Conservation (phyloP, 2,797 vertebrate species). For the Malurus splendens region DNA sequence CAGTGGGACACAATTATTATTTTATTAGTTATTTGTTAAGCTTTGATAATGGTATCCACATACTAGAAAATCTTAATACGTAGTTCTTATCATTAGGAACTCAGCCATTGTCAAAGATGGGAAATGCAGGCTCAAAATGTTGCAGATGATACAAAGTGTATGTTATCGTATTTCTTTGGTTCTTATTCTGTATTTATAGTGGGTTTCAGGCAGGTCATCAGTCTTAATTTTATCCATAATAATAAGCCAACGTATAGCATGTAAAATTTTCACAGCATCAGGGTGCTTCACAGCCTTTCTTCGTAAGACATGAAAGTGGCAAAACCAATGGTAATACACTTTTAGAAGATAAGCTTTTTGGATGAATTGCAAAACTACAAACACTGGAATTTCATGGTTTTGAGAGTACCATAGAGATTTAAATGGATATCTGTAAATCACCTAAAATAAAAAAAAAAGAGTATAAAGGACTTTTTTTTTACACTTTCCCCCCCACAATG, state of each 20-base stretch:
- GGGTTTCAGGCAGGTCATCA: neutral
- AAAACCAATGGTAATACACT: neutral
- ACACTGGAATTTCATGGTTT: neutral
- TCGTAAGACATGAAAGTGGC: neutral
- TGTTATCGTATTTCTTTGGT: neutral
- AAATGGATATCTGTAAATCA: neutral
- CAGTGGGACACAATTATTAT: neutral
- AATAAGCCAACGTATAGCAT: neutral
- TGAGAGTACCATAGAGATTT: neutral
- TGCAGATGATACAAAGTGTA: neutral
- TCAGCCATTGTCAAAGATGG: neutral
- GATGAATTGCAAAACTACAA: neutral
- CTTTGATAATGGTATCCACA: neutral
- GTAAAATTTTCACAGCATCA: neutral
- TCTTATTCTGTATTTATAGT: neutral
- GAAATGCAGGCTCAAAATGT: neutral
- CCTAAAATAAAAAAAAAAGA: neutral
- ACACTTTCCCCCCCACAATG: neutral
- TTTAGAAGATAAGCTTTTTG: neutral
- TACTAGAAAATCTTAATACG: neutral
- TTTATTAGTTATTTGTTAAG: neutral
- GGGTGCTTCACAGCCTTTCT: neutral
- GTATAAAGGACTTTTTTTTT: neutral
- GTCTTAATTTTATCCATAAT: neutral
- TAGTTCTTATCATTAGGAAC: neutral